Evolutionary conservation across 2,797 vertebrate genomes (phyloP).

Genomic region (Miichthys miiuy): DNA sequence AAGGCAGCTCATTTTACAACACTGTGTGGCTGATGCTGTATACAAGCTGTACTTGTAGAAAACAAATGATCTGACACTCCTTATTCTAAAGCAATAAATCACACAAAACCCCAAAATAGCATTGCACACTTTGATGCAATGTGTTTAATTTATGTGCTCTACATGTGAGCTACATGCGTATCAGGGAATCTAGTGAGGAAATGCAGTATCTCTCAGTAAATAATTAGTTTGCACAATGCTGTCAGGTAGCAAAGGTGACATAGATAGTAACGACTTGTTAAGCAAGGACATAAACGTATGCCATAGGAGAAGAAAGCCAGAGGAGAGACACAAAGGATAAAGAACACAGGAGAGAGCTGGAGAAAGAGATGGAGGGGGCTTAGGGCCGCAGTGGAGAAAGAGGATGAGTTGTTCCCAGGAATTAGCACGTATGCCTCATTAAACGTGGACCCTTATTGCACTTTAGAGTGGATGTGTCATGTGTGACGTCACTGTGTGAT

Average conservation of each 20-base stretch:
- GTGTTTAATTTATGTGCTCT: background rate
- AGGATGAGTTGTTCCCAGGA: slow-evolving; percentile 48
- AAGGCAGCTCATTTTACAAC: slow-evolving; percentile 33
- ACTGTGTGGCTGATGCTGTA: slow-evolving; percentile 13
- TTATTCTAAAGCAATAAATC: background rate
- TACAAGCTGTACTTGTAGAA: background rate
- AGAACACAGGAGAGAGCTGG: background rate
- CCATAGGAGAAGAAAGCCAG: slow-evolving; percentile 21
- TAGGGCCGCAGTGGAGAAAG: background rate
- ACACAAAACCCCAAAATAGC: background rate
- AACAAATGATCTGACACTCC: slow-evolving; percentile 15
- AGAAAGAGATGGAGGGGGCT: background rate
- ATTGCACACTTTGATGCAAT: background rate
- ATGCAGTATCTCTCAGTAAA: slow-evolving; percentile 35
- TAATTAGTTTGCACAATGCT: slow-evolving; percentile 60
- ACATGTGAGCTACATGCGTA: slow-evolving; percentile 8
- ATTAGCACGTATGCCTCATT: slow-evolving; percentile 52
- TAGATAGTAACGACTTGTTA: slow-evolving; percentile 42
- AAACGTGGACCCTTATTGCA: slow-evolving; percentile 15
- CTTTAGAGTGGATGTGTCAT: slow-evolving; percentile 59
- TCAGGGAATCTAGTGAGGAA: slow-evolving; percentile 27
- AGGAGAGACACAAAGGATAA: slow-evolving; percentile 29
- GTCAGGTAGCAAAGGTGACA: slow-evolving; percentile 53
- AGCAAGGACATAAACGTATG: slow-evolving; percentile 23
- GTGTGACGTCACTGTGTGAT: slow-evolving; percentile 4